phyloP scores from a whole-genome alignment of 1,140 invertebrate genomes.

The Sycophaga agraensis region DNA sequence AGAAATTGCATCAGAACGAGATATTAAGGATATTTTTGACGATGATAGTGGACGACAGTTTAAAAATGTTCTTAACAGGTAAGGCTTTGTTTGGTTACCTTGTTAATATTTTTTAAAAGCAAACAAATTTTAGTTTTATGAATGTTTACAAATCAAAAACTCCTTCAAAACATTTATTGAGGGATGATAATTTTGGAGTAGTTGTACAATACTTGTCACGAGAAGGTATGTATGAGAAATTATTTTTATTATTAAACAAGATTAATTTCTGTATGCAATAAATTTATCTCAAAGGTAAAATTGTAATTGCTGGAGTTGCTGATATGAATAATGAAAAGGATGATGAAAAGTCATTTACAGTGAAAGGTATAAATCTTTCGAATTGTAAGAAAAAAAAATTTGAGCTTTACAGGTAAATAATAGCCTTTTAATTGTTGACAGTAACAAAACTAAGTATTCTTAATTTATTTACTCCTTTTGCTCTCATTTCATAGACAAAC shows the following conservation, averaged over 20 bases:
- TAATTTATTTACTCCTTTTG: conserved; percentile 3
- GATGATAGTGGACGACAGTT: conserved; percentile 63
- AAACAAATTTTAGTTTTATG: conserved; percentile 42
- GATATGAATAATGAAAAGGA: conserved; percentile 38
- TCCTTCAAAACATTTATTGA: conserved; percentile 39
- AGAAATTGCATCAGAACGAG: conserved; percentile 59
- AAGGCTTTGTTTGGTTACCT: conserved; percentile 18
- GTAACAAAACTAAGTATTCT: not conserved
- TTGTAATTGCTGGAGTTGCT: conserved; percentile 62
- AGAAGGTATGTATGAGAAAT: conserved; percentile 38
- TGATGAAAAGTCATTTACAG: conserved; percentile 50
- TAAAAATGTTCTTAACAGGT: conserved; percentile 60
- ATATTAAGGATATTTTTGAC: conserved; percentile 64
- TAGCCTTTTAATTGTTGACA: not conserved
- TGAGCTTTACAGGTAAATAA: conserved; percentile 55
- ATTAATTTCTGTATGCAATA: conserved; percentile 11
- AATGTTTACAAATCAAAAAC: conserved; percentile 41
- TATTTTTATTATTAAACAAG: not conserved
- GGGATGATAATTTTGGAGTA: conserved; percentile 48
- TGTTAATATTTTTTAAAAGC: not conserved
- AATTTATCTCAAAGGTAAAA: conserved; percentile 52
- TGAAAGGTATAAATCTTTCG: conserved; percentile 61
- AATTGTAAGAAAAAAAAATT: conserved; percentile 57
- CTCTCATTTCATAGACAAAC: conserved; percentile 37
- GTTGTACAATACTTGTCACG: conserved; percentile 47